These are phyloP conservation scores for Enhydra lutris DNA, from an alignment of 2,113 vertebrate species.

Conservation along the genomic window DNA sequence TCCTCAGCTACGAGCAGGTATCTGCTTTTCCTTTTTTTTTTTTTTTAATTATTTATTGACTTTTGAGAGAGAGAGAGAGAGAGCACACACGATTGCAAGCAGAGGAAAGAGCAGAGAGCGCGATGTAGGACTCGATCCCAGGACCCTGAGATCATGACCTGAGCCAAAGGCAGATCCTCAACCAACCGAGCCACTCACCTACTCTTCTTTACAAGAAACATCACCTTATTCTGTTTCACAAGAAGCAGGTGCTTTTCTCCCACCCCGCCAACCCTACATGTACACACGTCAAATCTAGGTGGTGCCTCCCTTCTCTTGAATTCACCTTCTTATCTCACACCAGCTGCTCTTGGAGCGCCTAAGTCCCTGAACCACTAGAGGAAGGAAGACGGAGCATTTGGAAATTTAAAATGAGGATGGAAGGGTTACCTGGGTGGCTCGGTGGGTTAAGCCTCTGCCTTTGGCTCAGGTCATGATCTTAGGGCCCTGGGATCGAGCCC, in stretches of 20 bases:
- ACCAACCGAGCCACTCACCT: background rate
- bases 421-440: no score
- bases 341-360: background rate
- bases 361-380: background rate
- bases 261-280: background rate
- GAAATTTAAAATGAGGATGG: background rate
- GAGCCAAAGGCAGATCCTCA: no score
- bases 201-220: background rate
- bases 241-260: background rate
- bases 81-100: background rate
- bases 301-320: background rate
- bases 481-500: no score
- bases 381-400: background rate
- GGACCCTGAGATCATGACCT: no score
- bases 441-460: no score
- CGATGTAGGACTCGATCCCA: fast-evolving
- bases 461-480: no score
- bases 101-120: background rate
- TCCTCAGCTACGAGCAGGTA: background rate
- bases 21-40: background rate
- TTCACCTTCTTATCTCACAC: background rate
- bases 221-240: background rate
- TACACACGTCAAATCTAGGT: no score
- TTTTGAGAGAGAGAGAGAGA: background rate
- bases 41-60: no score